These are phyloP conservation scores for Tauraco erythrolophus DNA, from an alignment of 2,113 vertebrate species.

Conservation along the genomic window DNA sequence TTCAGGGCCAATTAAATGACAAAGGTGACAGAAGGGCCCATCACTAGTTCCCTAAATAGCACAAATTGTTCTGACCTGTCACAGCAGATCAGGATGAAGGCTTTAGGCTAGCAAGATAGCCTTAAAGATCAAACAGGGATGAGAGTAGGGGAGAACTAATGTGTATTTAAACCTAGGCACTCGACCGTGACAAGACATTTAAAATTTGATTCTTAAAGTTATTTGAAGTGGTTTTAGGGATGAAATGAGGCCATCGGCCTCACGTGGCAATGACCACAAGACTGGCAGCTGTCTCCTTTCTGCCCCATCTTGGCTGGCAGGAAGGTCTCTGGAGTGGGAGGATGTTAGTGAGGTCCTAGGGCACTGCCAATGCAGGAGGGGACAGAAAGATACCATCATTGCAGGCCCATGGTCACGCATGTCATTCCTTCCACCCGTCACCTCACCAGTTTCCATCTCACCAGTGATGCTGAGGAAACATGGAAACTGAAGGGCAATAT, in stretches of 20 bases:
- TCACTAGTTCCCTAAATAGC: not conserved
- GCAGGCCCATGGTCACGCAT: fast-evolving
- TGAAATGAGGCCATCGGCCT: not conserved
- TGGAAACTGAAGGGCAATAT: not conserved
- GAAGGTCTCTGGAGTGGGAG: not conserved
- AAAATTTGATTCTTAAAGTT: not conserved
- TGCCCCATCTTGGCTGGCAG: not conserved
- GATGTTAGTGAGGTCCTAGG: not conserved
- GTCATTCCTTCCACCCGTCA: not conserved
- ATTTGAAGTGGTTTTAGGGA: not conserved
- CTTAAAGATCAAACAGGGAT: not conserved
- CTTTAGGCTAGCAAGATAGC: not conserved
- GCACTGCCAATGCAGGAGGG: not conserved
- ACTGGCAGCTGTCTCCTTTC: not conserved
- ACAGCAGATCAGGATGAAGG: constrained; percentile 33
- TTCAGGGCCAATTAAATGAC: constrained; percentile 40
- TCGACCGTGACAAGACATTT: not conserved
- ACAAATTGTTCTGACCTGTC: constrained; percentile 32
- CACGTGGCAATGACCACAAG: not conserved
- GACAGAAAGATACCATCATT: not conserved
- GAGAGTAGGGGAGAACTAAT: not conserved
- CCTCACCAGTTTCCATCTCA: not conserved
- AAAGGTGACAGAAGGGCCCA: not conserved
- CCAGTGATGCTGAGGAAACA: not conserved
- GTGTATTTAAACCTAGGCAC: not conserved